These are phyloP conservation scores for Trematomus bernacchii DNA, from an alignment of 2,797 vertebrate genomes.

Conservation along the genomic window DNA sequence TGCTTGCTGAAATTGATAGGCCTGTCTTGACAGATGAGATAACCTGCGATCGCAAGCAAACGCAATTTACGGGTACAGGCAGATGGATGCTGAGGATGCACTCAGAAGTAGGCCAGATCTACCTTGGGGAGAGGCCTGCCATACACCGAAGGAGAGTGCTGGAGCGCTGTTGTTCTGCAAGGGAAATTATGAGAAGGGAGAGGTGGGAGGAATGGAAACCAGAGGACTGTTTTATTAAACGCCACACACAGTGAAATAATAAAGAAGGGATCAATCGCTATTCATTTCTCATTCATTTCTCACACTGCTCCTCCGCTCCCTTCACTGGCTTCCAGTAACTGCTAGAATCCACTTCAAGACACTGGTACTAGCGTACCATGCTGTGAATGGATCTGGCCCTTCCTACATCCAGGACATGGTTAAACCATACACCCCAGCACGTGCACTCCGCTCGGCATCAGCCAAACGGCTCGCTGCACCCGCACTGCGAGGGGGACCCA, in stretches of 20 bases:
- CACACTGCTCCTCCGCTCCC: too few relatives aligned
- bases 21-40: constrained; percentile 76
- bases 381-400: too few relatives aligned
- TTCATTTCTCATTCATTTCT: constrained; percentile 1
- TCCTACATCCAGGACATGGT: too few relatives aligned
- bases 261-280: constrained; percentile 33
- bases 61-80: constrained; percentile 66
- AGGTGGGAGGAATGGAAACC: constrained; percentile 20
- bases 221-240: constrained; percentile 36
- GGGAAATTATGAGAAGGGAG: constrained; percentile 56
- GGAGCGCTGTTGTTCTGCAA: constrained; percentile 67
- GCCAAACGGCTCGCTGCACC: too few relatives aligned
- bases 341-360: too few relatives aligned
- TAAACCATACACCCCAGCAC: too few relatives aligned
- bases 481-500: too few relatives aligned
- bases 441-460: too few relatives aligned
- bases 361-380: too few relatives aligned
- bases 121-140: constrained; percentile 71
- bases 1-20: constrained; percentile 71
- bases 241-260: constrained; percentile 31
- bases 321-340: too few relatives aligned
- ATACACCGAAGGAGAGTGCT: constrained; percentile 60
- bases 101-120: constrained; percentile 77
- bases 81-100: constrained; percentile 77
- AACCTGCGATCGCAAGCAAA: constrained; percentile 71